Percentiles rank a stretch among this genome's conserved stretches.
Evolutionary conservation across 2,797 vertebrate species (phyloP).

Genomic region (Mastacembelus armatus): DNA sequence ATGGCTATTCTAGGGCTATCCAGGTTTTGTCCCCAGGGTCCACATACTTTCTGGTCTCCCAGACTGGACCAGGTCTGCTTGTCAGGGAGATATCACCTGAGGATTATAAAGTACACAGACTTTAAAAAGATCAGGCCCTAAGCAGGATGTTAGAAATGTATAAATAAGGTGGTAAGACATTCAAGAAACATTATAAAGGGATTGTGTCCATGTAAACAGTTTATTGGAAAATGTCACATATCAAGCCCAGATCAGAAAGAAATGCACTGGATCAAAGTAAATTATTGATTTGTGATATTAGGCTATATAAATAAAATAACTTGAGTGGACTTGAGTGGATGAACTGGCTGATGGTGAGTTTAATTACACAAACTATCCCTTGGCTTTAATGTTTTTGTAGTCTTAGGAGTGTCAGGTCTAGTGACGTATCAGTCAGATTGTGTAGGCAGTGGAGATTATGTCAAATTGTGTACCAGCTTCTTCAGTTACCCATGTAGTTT

Average conservation of each 20-base stretch:
- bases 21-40: conserved; percentile 66
- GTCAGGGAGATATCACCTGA: conserved; percentile 23
- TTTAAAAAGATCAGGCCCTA: neutral
- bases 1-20: conserved; percentile 60
- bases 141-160: neutral
- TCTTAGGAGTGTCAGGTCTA: neutral
- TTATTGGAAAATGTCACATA: neutral
- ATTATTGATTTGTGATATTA: too few species aligned
- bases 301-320: too few species aligned
- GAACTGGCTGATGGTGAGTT: neutral
- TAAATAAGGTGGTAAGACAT: neutral
- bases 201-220: too few species aligned
- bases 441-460: neutral
- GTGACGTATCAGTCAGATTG: neutral
- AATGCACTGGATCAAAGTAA: neutral
- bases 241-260: neutral
- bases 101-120: conserved; percentile 26
- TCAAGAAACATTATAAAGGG: neutral
- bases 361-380: neutral
- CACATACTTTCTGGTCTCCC: conserved; percentile 49
- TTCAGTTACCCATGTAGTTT: too few species aligned
- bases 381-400: neutral
- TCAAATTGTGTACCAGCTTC: conserved; percentile 25
- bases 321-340: neutral
- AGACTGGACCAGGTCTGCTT: conserved; percentile 58